Conservation (phyloP, 2,113 vertebrate species). For the Carassius gibelio region DNA sequence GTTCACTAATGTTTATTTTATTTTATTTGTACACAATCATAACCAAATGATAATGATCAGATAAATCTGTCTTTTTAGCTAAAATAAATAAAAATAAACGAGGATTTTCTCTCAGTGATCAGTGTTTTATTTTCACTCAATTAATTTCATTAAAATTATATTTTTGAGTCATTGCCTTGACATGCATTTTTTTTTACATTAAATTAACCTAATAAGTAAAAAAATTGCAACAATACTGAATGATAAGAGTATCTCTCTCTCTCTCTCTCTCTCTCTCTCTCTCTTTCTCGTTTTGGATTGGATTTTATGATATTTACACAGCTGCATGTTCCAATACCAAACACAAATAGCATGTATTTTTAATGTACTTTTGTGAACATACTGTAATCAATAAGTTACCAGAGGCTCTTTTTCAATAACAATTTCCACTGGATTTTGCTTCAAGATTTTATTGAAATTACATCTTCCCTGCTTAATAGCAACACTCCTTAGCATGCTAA, state of each 20-base stretch:
- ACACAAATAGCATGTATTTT: background rate
- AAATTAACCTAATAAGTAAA: too few species aligned
- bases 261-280: too few species aligned
- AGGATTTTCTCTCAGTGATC: too few species aligned
- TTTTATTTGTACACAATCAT: too few species aligned
- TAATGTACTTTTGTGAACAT: background rate
- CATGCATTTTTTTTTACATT: too few species aligned
- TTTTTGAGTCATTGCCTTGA: too few species aligned
- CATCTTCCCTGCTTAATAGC: background rate
- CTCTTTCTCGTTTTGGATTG: too few species aligned
- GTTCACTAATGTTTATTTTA: too few species aligned
- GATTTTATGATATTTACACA: background rate
- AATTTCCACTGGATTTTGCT: background rate
- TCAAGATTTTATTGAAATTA: background rate
- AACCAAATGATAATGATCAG: background rate
- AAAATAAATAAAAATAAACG: background rate
- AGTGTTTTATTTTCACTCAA: background rate
- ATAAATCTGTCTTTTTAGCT: background rate
- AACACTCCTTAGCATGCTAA: background rate
- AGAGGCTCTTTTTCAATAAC: background rate
- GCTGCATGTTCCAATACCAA: background rate
- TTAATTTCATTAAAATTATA: background rate
- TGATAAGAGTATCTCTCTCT: too few species aligned
- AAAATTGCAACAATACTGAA: too few species aligned
- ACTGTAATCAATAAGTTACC: background rate